phyloP scores from a whole-genome alignment of 2,113 vertebrate genomes.

The Anhinga rufa region DNA sequence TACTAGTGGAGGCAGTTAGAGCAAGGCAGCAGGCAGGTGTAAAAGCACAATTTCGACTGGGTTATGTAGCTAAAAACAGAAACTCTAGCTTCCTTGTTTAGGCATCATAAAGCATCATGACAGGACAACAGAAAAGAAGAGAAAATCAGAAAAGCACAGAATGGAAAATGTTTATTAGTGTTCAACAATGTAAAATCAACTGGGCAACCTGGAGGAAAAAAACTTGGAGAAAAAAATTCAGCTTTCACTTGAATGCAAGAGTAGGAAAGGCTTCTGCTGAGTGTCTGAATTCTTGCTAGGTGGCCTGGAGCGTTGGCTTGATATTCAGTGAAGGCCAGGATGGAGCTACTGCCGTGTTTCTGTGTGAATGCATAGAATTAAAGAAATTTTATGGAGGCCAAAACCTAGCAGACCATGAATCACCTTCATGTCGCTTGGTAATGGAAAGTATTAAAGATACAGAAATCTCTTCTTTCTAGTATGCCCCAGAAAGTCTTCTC shows the following conservation, averaged over 20 bases:
- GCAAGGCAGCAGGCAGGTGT: not conserved
- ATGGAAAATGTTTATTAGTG: not conserved
- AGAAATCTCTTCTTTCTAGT: not conserved
- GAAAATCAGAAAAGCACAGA: not conserved
- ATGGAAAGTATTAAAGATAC: not conserved
- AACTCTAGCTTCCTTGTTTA: not conserved
- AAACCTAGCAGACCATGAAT: not conserved
- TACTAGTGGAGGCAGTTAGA: not conserved
- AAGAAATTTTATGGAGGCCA: not conserved
- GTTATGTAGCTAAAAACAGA: not conserved
- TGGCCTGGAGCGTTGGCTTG: not conserved
- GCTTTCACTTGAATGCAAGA: not conserved
- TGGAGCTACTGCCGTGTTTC: not conserved
- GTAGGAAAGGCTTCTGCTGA: not conserved
- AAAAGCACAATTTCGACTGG: not conserved
- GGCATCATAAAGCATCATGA: accelerated
- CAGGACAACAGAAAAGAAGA: not conserved
- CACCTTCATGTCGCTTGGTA: not conserved
- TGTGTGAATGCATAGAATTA: not conserved
- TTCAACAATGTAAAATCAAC: not conserved
- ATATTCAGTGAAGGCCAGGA: not conserved
- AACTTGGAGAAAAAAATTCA: not conserved
- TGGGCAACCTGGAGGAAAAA: not conserved
- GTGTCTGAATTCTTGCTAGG: not conserved
- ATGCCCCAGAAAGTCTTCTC: not conserved